Conservation (phyloP, 1,140 invertebrate species). For the Euura lappo region DNA sequence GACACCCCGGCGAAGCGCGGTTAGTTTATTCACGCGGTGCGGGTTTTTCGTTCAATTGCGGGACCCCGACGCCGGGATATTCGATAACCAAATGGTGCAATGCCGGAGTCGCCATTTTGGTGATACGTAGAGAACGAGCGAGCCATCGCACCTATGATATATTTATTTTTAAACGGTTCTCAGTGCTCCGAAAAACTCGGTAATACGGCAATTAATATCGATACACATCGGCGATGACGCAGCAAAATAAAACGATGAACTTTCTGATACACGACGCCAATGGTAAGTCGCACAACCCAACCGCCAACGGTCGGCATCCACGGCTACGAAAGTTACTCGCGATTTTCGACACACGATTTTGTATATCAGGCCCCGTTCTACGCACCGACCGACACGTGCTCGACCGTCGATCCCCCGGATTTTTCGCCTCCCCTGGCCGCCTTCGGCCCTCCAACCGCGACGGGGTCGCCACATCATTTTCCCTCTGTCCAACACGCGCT, state of each 20-base stretch:
- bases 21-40: slow-evolving; percentile 30
- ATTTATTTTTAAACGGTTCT: slow-evolving; percentile 47
- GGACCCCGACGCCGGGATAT: slow-evolving; percentile 13
- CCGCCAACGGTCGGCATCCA: slow-evolving; percentile 51
- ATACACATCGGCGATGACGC: slow-evolving; percentile 61
- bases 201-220: slow-evolving; percentile 31
- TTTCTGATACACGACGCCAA: slow-evolving; percentile 71
- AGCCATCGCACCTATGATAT: slow-evolving; percentile 50
- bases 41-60: background rate
- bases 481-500: too few relatives aligned
- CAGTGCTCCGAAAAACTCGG: slow-evolving; percentile 34
- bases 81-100: slow-evolving; percentile 54
- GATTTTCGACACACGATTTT: too few relatives aligned
- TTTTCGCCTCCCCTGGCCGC: too few relatives aligned
- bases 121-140: slow-evolving; percentile 50
- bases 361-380: background rate
- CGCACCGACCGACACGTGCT: background rate
- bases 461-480: too few relatives aligned
- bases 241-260: slow-evolving; percentile 68
- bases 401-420: background rate
- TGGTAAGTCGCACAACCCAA: slow-evolving; percentile 62
- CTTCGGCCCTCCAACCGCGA: too few relatives aligned
- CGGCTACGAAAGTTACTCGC: slow-evolving; percentile 7
- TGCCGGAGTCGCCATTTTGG: slow-evolving; percentile 66
- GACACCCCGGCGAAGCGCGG: slow-evolving; percentile 26